phyloP scores from a whole-genome alignment of 2,113 vertebrate species.

The Poicephalus gulielmi region DNA sequence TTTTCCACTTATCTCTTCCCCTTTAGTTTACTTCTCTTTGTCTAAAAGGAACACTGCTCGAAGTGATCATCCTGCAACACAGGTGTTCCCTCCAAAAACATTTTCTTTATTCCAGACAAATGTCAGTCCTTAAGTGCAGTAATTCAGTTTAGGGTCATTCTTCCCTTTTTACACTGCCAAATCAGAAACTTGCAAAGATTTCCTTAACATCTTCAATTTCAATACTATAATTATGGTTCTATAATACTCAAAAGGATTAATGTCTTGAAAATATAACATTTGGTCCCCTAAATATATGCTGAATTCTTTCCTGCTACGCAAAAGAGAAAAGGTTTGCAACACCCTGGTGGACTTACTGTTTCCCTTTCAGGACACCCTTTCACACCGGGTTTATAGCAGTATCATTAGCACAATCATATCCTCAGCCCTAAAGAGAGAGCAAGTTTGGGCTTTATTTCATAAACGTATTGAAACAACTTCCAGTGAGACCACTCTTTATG shows the following conservation, averaged over 20 bases:
- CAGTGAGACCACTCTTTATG: neutral
- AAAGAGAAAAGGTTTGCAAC: neutral
- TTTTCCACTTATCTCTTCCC: neutral
- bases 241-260: neutral
- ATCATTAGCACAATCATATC: neutral
- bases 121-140: neutral
- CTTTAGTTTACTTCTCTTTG: neutral
- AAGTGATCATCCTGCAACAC: neutral
- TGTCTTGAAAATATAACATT: neutral
- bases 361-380: neutral
- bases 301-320: neutral
- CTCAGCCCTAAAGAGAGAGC: neutral
- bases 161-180: neutral
- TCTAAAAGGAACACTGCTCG: neutral
- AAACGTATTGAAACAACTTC: neutral
- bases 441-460: neutral
- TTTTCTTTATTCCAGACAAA: neutral
- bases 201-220: neutral
- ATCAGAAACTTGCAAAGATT: neutral
- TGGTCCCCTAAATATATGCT: neutral
- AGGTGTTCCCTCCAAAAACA: neutral
- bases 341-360: neutral
- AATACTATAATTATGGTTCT: neutral
- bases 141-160: neutral
- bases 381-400: neutral